Percentiles rank a stretch among this genome's conserved stretches.
These are phyloP conservation scores for Eurypyga helias DNA, from an alignment of 2,113 vertebrate genomes.

Conservation along the genomic window DNA sequence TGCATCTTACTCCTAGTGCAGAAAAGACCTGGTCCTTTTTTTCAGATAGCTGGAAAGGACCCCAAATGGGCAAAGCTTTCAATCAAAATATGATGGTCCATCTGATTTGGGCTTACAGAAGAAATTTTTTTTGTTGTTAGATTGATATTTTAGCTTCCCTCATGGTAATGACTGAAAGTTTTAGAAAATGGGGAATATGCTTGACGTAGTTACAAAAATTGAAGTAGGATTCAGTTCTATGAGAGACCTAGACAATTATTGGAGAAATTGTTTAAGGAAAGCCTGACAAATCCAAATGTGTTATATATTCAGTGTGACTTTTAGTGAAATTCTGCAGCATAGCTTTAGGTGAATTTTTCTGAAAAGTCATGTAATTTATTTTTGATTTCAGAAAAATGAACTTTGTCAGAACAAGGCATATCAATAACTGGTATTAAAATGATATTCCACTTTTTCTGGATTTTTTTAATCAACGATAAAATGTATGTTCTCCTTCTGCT, in stretches of 20 bases:
- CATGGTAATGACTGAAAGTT: not conserved
- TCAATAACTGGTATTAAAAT: not conserved
- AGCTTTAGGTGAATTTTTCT: not conserved
- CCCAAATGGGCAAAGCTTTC: not conserved
- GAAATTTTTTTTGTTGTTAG: not conserved
- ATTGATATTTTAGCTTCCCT: not conserved
- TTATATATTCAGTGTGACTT: not conserved
- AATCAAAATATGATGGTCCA: not conserved
- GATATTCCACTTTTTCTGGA: not conserved
- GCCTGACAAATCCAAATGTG: not conserved
- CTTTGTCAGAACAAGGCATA: not conserved
- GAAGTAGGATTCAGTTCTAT: not conserved
- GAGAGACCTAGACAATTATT: not conserved
- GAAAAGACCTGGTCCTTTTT: not conserved
- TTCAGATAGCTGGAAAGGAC: not conserved
- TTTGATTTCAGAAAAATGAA: not conserved
- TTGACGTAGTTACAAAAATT: not conserved
- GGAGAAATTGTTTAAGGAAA: not conserved
- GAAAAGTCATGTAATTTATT: not conserved
- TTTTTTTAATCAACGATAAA: not conserved
- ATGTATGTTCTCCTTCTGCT: not conserved
- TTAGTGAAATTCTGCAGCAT: not conserved
- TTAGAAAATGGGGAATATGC: not conserved
- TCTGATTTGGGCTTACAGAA: not conserved
- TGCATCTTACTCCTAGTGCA: not conserved